phyloP scores from a whole-genome alignment of 2,797 vertebrate species.

The Scyliorhinus canicula region DNA sequence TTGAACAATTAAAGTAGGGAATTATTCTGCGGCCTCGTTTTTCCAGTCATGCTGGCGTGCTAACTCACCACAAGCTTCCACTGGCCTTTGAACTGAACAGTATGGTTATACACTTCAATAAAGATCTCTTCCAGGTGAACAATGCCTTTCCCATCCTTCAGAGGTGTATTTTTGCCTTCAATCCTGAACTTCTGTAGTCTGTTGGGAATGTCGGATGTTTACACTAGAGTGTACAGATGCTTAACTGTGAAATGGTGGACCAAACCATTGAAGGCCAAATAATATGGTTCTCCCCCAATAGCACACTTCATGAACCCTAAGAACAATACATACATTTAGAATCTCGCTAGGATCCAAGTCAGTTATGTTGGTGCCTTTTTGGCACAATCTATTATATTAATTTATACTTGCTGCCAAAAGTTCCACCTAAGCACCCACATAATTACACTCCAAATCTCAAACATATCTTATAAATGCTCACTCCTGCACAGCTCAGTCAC shows the following conservation, averaged over 20 bases:
- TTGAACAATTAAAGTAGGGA: background rate
- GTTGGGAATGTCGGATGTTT: constrained; percentile 53
- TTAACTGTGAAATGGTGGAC: constrained; percentile 64
- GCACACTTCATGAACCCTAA: constrained; percentile 57
- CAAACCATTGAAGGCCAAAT: constrained; percentile 64
- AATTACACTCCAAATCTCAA: background rate
- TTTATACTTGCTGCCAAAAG: background rate
- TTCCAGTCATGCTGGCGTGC: background rate
- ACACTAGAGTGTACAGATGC: constrained; percentile 61
- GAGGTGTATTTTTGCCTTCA: constrained; percentile 53
- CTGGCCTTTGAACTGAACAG: constrained; percentile 59
- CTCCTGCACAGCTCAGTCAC: background rate
- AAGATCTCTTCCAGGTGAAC: constrained; percentile 55
- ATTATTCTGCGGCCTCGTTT: background rate
- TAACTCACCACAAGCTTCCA: constrained; percentile 62
- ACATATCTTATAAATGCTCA: background rate
- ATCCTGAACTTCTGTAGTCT: constrained; percentile 63
- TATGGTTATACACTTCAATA: constrained; percentile 69
- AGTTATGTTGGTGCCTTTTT: background rate
- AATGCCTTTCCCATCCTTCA: constrained; percentile 40
- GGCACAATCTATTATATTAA: background rate
- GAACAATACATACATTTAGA: background rate
- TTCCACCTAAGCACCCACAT: background rate
- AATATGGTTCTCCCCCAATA: constrained; percentile 59
- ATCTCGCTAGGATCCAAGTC: background rate